Base-by-base conservation (phyloP, 2,888 invertebrate genomes). In the Poecilus cupreus region DNA sequence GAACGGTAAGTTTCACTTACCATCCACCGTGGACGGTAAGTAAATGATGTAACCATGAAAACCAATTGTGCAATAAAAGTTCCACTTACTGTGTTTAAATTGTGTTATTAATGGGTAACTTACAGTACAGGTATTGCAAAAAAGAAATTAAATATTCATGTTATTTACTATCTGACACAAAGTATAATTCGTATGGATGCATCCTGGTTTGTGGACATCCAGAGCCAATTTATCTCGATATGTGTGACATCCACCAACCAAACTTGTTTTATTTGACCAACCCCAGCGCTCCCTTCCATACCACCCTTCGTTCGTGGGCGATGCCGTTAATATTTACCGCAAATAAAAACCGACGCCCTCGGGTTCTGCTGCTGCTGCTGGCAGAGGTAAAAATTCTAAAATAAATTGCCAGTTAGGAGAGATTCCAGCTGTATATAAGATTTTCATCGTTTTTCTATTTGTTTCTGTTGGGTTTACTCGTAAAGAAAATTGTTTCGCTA, bases 361-460 rank as follows among this genome's bases (percentile, higher is more conserved):
- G 3, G 13, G 22, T 6, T 22, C 22, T 16, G 20, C 11, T 11
- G 2, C 54, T 54, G 54, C 54, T 22, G 11, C 54, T 54, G 54
- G 54, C 54, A 22, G 22, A 54, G 20, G 16, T 54, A 10, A 54
- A 43, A 54, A 22, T 54, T 54, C 54, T 22, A 54, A 54, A 54
- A 54, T 54, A 54, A 54, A 54, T 54, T 54, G 54, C 54, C 54
- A 54, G 54, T 54, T 54, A 54, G 54, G 54, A 22, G 54, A 54
- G 54, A 54, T 54, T 54, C 54, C 54, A 22, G 54, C 54, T 13
- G 54, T 54, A 22, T 22, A 54, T 54, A 54, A 54, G 54, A 54
- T 22, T 22, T 54, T 54, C 54, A 54, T 54, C 54, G 54, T 54
- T 54, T 54, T 22, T 54, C 54, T 54, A 54, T 54, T 54, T 54